Evolutionary conservation across 2,113 vertebrate genomes (phyloP).

Genomic region (Rhynchopsitta pachyrhyncha): DNA sequence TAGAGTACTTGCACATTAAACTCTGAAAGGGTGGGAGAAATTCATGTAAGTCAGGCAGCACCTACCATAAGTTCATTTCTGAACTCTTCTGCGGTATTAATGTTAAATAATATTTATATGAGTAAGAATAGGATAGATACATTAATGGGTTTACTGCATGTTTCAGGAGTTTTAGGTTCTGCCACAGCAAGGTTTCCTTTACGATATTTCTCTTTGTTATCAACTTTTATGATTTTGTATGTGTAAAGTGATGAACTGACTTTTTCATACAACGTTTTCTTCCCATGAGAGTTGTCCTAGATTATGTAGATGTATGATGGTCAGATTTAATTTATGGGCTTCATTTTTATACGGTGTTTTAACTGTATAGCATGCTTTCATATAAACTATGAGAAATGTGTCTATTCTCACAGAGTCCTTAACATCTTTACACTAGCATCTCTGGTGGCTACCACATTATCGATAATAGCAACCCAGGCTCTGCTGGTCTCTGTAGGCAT

Average conservation of each 20-base stretch:
- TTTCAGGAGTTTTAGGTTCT: neutral
- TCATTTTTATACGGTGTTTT: neutral
- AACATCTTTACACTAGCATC: neutral
- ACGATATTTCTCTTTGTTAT: neutral
- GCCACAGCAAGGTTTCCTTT: neutral
- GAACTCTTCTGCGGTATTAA: neutral
- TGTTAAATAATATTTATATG: neutral
- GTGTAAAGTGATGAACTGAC: neutral
- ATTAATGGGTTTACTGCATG: neutral
- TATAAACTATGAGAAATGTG: neutral
- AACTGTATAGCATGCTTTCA: neutral
- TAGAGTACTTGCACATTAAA: neutral
- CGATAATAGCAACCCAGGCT: neutral
- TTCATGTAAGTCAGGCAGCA: neutral
- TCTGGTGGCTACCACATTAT: neutral
- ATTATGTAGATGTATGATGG: neutral
- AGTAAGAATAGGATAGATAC: neutral
- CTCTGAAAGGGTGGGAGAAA: neutral
- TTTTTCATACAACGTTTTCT: neutral
- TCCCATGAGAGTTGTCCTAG: neutral
- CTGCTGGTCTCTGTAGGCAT: neutral
- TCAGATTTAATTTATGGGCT: neutral
- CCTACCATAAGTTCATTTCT: neutral
- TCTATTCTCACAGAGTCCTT: neutral
- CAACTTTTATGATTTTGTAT: neutral